Evolutionary conservation across 2,113 vertebrate species (phyloP).

Genomic region (Platichthys stellatus): DNA sequence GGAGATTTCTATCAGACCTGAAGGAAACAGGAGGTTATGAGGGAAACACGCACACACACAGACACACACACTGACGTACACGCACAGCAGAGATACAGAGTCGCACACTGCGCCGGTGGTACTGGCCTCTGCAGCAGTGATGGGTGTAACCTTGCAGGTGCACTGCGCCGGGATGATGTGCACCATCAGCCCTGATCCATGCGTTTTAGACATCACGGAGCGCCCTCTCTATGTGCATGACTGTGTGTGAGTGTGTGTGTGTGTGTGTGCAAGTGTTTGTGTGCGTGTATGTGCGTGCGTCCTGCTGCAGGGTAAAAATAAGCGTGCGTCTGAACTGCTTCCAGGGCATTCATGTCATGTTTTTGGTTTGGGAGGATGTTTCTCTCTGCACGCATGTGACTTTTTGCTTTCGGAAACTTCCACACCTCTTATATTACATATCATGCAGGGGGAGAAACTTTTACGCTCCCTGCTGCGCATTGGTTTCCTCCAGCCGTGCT

Average conservation of each 20-base stretch:
- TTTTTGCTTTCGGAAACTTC: constrained; percentile 77
- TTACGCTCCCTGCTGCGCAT: constrained; percentile 53
- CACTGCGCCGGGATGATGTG: constrained; percentile 77
- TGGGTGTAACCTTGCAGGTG: constrained; percentile 83
- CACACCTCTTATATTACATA: constrained; percentile 71
- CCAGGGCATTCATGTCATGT: constrained; percentile 78
- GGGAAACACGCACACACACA: not conserved
- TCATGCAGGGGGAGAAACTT: constrained; percentile 71
- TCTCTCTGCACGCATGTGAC: constrained; percentile 74
- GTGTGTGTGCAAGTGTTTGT: constrained; percentile 15
- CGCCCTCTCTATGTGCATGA: constrained; percentile 30
- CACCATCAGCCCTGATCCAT: constrained; percentile 25
- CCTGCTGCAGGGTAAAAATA: constrained; percentile 83
- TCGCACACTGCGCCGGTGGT: constrained; percentile 38
- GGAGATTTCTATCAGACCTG: constrained; percentile 94
- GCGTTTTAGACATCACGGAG: constrained; percentile 2
- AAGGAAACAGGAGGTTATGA: constrained; percentile 46
- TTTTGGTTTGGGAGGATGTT: constrained; percentile 73
- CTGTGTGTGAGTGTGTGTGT: constrained; percentile 23
- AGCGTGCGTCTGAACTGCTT: constrained; percentile 79
- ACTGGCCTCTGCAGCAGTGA: constrained; percentile 68
- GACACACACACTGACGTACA: not conserved
- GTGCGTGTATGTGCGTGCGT: constrained; percentile 57
- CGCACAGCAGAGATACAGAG: constrained; percentile 2
- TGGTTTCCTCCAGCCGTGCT: constrained; percentile 54